Base-by-base conservation (phyloP, 2,888 invertebrate species). In the Caradrina clavipalpis region DNA sequence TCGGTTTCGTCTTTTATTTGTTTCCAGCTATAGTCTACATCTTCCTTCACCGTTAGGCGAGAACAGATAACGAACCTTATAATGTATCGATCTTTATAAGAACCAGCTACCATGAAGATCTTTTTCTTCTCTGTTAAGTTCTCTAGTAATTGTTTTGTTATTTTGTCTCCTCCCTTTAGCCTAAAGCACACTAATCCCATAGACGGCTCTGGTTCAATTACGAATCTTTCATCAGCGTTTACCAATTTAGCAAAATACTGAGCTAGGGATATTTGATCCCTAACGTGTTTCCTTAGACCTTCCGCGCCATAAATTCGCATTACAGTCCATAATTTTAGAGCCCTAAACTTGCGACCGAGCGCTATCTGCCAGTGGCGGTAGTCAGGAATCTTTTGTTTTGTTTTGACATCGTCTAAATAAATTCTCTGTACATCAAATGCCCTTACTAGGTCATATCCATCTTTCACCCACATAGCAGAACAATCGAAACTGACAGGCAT, bases 401-500 rank as follows among this genome's bases (percentile, higher is more conserved):
- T 97, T 84, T 97, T 97, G 8, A 94, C 88, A 69, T 95, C 96
- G 64, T 95, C 93, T 66, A 99, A 95, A 89, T 99, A 99, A 69
- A 98, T 97, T 80, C 99, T 97, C 87, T 99, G 99, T 0, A 99
- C 98, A 81, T 98, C 98, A 88, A 99, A 98, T 0, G 99, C 98
- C 72, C 98, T 97, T 10, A 98, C 97, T 63, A 99, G 96, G 82
- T 97, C 96, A 82, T 97, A 97, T 5, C 98, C 97, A 90, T 99
- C 97, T 87, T 97, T 98, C 7, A 99, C 97, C 98, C 98, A 98
- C 97, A 99, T 97, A 0, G 98, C 98, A 0, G 99, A 99, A 88
- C 99, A 99, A 91, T 99, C 99, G 78, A 99, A 99, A 90, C 98
- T 99, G 6, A 99, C 98, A 69, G 99, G 96, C 95, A 99, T 96